phyloP scores from a whole-genome alignment of 2,888 invertebrate species.

The Mimachlamys varia region DNA sequence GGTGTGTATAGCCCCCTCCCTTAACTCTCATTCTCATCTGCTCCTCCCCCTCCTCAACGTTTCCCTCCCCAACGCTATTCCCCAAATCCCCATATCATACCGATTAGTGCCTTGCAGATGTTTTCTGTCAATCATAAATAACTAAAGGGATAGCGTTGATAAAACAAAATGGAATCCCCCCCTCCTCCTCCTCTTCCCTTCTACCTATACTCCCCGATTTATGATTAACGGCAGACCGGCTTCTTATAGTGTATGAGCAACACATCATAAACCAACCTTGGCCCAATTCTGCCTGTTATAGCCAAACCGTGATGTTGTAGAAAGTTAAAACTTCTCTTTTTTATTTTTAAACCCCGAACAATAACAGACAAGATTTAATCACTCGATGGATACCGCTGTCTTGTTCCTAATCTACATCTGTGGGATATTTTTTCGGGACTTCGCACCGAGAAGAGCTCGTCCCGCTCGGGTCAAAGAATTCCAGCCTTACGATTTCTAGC shows the following conservation, averaged over 20 bases:
- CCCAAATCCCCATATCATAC: constrained; percentile 1
- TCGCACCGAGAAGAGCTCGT: background rate
- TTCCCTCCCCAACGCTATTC: background rate
- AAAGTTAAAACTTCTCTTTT: constrained; percentile 19
- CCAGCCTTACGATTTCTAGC: background rate
- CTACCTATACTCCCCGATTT: background rate
- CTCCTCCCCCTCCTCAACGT: background rate
- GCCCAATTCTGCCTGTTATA: constrained; percentile 9
- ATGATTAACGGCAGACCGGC: constrained; percentile 3
- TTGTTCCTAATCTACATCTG: background rate
- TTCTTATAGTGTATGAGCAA: background rate
- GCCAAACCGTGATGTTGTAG: background rate
- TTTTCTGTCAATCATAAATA: constrained; percentile 31
- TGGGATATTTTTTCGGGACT: background rate
- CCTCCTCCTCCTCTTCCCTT: background rate
- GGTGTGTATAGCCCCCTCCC: background rate
- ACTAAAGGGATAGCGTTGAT: background rate
- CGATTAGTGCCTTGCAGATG: constrained; percentile 31
- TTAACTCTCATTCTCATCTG: background rate
- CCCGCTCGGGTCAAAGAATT: background rate
- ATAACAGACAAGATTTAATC: background rate
- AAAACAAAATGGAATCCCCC: constrained; percentile 25
- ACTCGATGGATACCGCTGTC: background rate
- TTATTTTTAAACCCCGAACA: constrained; percentile 26
- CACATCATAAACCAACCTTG: constrained; percentile 7